Conservation (phyloP, 2,797 vertebrate species). For the Dermochelys coriacea region DNA sequence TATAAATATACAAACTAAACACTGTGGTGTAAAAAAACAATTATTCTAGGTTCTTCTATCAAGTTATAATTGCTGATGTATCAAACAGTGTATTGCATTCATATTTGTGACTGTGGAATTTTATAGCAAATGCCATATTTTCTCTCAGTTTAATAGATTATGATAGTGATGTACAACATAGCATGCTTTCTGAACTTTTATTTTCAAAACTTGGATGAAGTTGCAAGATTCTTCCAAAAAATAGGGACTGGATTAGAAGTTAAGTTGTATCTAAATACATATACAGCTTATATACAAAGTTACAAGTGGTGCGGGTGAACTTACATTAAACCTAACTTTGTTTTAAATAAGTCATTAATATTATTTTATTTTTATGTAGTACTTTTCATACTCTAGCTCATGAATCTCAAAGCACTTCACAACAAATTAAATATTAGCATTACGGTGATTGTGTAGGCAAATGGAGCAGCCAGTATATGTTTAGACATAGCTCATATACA, state of each 20-base stretch:
- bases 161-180: not conserved
- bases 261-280: not conserved
- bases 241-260: not conserved
- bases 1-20: fast-evolving
- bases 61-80: not conserved
- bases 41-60: fast-evolving
- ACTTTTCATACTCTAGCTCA: not conserved
- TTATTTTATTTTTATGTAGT: not conserved
- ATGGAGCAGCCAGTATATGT: not conserved
- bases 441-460: not conserved
- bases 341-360: not conserved
- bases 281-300: not conserved
- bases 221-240: not conserved
- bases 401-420: not conserved
- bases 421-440: not conserved
- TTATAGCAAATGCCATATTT: not conserved
- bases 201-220: not conserved
- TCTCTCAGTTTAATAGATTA: not conserved
- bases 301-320: not conserved
- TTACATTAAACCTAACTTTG: not conserved
- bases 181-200: not conserved
- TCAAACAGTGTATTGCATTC: not conserved
- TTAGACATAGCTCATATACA: not conserved
- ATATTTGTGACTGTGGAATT: fast-evolving
- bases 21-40: fast-evolving